Evolutionary conservation across 2,888 invertebrate genomes (phyloP).

Genomic region (Girardia tigrina): DNA sequence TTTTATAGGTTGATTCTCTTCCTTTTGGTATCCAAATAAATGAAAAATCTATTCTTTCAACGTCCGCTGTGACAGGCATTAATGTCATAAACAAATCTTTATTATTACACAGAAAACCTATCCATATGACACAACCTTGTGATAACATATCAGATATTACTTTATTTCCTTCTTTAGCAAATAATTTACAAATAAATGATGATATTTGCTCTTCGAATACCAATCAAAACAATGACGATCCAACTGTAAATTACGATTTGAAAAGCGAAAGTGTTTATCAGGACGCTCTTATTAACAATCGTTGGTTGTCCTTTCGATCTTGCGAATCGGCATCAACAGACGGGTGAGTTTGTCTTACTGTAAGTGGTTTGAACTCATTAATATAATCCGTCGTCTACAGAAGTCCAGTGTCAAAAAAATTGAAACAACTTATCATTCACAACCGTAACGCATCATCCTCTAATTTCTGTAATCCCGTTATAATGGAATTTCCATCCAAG

Average conservation of each 20-base stretch:
- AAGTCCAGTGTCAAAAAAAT: background rate
- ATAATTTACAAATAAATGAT: background rate
- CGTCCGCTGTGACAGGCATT: background rate
- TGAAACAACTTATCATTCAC: background rate
- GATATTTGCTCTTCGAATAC: background rate
- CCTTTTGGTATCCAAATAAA: background rate
- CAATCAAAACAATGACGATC: background rate
- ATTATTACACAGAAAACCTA: background rate
- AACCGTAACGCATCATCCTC: background rate
- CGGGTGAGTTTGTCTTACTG: background rate
- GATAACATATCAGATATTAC: slow-evolving; percentile 20
- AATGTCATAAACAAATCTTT: background rate
- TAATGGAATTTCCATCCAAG: background rate
- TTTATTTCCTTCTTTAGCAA: slow-evolving; percentile 14
- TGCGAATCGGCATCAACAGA: background rate
- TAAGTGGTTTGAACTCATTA: too few relatives aligned
- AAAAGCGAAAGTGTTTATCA: background rate
- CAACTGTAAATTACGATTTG: background rate
- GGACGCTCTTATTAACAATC: slow-evolving; percentile 4
- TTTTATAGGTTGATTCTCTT: slow-evolving; percentile 5
- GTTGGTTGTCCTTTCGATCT: background rate
- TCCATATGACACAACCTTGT: background rate
- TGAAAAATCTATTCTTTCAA: background rate
- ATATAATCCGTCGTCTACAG: too few relatives aligned
- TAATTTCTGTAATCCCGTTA: background rate